Conservation (phyloP, 2,888 invertebrate genomes). For the Nomada fucata region DNA sequence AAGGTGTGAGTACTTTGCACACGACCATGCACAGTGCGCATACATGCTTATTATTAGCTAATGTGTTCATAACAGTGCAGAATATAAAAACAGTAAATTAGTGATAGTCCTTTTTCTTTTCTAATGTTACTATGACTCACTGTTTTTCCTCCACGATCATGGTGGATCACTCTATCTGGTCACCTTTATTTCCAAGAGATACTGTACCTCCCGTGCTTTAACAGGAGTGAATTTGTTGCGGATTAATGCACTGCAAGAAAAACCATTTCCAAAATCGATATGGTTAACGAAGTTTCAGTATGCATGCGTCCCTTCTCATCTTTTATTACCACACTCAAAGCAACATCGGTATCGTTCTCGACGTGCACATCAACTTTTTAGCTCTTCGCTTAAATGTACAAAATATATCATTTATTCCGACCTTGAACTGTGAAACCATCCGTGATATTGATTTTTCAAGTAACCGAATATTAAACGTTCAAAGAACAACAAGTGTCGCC, state of each 20-base stretch:
- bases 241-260: constrained; percentile 81
- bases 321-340: neutral
- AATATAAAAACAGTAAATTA: neutral
- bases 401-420: neutral
- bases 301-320: constrained; percentile 35
- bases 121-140: constrained; percentile 77
- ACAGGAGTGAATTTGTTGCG: constrained; percentile 60
- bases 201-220: constrained; percentile 45
- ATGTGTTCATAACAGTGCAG: neutral
- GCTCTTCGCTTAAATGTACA: neutral
- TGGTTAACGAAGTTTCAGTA: constrained; percentile 41
- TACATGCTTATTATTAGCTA: neutral
- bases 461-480: constrained; percentile 13
- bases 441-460: constrained; percentile 21
- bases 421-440: constrained; percentile 33
- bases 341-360: constrained; percentile 45
- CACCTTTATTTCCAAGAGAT: constrained; percentile 60
- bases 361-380: neutral
- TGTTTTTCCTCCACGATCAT: constrained; percentile 84
- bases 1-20: neutral
- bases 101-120: neutral
- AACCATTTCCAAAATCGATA: constrained; percentile 71
- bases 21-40: constrained; percentile 7
- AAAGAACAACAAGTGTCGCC: neutral
- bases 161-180: constrained; percentile 76